Conservation (phyloP, 2,888 invertebrate genomes). For the Drosophila macrothrix region DNA sequence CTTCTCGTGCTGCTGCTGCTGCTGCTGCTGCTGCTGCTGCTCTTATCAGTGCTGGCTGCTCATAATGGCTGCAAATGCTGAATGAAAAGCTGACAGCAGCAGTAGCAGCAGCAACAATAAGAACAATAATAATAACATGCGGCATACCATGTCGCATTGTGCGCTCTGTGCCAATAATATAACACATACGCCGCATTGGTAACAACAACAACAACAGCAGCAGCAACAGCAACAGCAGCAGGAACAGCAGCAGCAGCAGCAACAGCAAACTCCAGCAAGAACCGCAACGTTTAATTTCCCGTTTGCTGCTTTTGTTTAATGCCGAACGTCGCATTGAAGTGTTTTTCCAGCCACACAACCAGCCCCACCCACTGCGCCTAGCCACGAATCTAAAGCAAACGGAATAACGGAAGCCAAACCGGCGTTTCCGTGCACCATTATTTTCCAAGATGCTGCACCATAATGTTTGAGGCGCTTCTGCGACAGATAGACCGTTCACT, state of each 20-base stretch:
- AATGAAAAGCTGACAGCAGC: slow-evolving; percentile 48
- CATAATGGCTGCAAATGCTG: slow-evolving; percentile 38
- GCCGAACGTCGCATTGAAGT: slow-evolving; percentile 58
- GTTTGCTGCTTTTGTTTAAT: slow-evolving; percentile 54
- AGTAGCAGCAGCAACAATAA: slow-evolving; percentile 13
- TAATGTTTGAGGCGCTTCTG: not conserved
- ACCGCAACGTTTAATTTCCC: slow-evolving; percentile 62
- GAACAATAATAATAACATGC: slow-evolving; percentile 28
- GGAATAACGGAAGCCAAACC: slow-evolving; percentile 67
- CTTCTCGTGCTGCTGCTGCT: slow-evolving; percentile 26
- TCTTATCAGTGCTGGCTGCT: slow-evolving; percentile 51
- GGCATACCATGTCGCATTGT: slow-evolving; percentile 42
- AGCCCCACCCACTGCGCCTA: not conserved
- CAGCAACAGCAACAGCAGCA: not conserved
- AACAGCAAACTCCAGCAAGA: slow-evolving; percentile 14
- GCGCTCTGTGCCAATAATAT: slow-evolving; percentile 71
- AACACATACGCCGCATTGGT: slow-evolving; percentile 74
- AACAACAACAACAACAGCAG: slow-evolving; percentile 1
- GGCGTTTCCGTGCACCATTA: slow-evolving; percentile 65
- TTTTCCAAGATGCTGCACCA: slow-evolving; percentile 51
- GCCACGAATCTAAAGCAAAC: slow-evolving; percentile 37
- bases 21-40: slow-evolving; percentile 13
- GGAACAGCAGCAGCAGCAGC: not conserved
- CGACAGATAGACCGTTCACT: not conserved
- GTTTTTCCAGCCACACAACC: slow-evolving; percentile 28